Evolutionary conservation across 2,113 vertebrate genomes (phyloP).

Genomic region (Spizaetus ornatus): DNA sequence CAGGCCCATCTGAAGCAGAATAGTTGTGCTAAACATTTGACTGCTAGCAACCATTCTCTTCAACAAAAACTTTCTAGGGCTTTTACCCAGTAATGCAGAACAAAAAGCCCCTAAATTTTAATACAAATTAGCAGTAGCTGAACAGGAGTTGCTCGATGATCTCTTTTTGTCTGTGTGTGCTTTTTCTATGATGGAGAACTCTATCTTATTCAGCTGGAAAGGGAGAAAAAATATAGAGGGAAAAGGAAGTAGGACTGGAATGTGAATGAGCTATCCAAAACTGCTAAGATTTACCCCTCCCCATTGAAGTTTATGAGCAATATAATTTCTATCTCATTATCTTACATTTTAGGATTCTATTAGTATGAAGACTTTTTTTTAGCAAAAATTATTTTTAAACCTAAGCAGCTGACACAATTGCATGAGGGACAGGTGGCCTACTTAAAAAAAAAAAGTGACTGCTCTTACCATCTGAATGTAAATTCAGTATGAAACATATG

Average conservation of each 20-base stretch:
- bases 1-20: neutral
- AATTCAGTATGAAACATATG: neutral
- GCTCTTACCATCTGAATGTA: neutral
- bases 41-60: neutral
- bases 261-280: neutral
- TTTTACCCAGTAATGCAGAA: neutral
- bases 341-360: neutral
- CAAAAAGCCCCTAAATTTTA: neutral
- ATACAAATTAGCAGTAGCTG: neutral
- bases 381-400: slow-evolving; percentile 45
- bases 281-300: neutral
- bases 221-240: neutral
- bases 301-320: neutral
- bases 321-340: neutral
- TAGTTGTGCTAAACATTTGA: neutral
- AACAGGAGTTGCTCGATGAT: neutral
- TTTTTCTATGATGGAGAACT: neutral
- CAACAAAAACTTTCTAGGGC: neutral
- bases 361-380: neutral
- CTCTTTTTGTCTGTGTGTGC: neutral
- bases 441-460: neutral
- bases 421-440: slow-evolving; percentile 32
- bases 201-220: neutral
- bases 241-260: neutral
- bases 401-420: slow-evolving; percentile 29